phyloP scores from a whole-genome alignment of 2,797 vertebrate species.

The Gymnothorax javanicus region DNA sequence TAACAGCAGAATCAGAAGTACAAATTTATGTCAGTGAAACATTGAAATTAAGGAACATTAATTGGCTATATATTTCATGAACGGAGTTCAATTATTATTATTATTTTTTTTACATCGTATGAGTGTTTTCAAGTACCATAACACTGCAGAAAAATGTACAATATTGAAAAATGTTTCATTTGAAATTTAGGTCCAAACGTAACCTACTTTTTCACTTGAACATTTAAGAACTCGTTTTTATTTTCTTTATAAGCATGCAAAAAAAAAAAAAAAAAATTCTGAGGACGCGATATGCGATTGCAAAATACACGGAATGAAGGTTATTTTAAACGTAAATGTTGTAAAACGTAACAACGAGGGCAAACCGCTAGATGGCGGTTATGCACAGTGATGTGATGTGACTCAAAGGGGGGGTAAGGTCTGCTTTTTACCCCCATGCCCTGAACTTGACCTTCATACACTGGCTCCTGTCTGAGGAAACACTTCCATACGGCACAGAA shows the following conservation, averaged over 20 bases:
- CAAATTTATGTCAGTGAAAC: background rate
- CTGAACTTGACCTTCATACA: slow-evolving; percentile 73
- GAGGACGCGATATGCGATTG: background rate
- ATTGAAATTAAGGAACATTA: background rate
- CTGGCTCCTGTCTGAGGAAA: slow-evolving; percentile 21
- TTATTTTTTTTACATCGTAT: background rate
- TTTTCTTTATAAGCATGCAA: too few relatives aligned
- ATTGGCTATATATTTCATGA: background rate
- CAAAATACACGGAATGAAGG: background rate
- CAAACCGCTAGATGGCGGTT: slow-evolving; percentile 36
- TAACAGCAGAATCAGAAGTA: slow-evolving; percentile 4
- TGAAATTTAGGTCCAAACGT: background rate
- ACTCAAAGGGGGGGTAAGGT: background rate
- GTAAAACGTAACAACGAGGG: background rate
- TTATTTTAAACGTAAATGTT: background rate
- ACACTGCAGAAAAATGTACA: background rate
- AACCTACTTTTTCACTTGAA: too few relatives aligned
- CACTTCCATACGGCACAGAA: background rate
- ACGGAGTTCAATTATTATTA: background rate
- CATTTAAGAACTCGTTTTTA: too few relatives aligned
- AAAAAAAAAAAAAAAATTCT: background rate
- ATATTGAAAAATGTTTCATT: background rate
- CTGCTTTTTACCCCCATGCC: slow-evolving; percentile 49
- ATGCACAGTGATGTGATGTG: background rate
- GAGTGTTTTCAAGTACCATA: background rate